A percentile compares a stretch with the other conserved stretches of the same genome.
Conservation (phyloP, 2,888 invertebrate genomes). For the Arrhopalites spinosus region DNA sequence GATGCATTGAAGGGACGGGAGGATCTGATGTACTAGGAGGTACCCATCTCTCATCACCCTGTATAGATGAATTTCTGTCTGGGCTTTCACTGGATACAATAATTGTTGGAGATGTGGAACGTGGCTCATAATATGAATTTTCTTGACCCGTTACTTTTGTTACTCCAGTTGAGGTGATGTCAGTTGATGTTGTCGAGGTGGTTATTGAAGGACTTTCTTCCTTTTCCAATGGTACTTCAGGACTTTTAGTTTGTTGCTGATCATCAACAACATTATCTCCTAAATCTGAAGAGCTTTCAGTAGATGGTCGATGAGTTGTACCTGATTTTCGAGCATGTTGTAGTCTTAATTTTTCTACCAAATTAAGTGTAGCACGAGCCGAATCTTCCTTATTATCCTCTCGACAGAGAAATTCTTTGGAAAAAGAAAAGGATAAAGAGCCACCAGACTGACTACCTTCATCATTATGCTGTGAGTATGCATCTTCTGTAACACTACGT, state of each 20-base stretch:
- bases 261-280: slow-evolving; percentile 29
- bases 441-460: slow-evolving; percentile 40
- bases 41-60: slow-evolving; percentile 67
- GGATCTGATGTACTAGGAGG: slow-evolving; percentile 60
- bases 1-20: background rate
- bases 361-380: slow-evolving; percentile 78
- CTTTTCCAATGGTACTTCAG: background rate
- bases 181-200: background rate
- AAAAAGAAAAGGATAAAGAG: slow-evolving; percentile 66
- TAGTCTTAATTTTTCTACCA: slow-evolving; percentile 81
- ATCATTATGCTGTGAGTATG: slow-evolving; percentile 41
- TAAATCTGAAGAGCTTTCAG: slow-evolving; percentile 43
- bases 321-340: slow-evolving; percentile 70
- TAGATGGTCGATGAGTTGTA: slow-evolving; percentile 48
- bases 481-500: slow-evolving; percentile 53
- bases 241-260: slow-evolving; percentile 33
- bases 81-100: slow-evolving; percentile 58
- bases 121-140: background rate
- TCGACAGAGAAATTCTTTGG: slow-evolving; percentile 71
- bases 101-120: slow-evolving; percentile 14
- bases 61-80: slow-evolving; percentile 54
- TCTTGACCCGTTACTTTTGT: background rate
- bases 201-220: background rate
- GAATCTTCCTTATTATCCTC: slow-evolving; percentile 82
- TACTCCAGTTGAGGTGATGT: background rate